These are phyloP conservation scores for Anthoptus insignis DNA, from an alignment of 2,888 invertebrate species.

Conservation along the genomic window DNA sequence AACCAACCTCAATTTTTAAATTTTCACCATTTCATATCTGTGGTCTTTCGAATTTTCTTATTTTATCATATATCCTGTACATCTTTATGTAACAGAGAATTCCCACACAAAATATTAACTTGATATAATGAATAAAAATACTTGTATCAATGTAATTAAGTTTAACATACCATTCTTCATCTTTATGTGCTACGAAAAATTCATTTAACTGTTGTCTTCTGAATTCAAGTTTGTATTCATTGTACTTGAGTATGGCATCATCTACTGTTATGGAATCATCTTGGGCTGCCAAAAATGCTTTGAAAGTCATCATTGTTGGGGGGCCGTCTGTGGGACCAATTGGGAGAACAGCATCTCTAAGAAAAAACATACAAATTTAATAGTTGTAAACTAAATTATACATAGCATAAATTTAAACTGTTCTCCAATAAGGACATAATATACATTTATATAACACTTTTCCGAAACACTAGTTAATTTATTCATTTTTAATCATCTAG, in stretches of 20 bases:
- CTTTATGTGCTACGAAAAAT: slow-evolving; percentile 99
- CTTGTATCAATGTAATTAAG: slow-evolving; percentile 25
- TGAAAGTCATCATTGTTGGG: slow-evolving; percentile 98
- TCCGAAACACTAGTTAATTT: no score
- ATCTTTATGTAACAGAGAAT: background rate
- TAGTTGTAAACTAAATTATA: background rate
- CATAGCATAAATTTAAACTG: no score
- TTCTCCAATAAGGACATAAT: no score
- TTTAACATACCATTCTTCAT: slow-evolving; percentile 98
- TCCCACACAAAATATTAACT: background rate
- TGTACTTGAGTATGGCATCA: slow-evolving; percentile 98
- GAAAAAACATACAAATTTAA: slow-evolving; percentile 6
- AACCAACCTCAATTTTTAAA: no score
- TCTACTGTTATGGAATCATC: slow-evolving; percentile 99
- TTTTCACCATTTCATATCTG: no score
- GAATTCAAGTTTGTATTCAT: slow-evolving; percentile 99
- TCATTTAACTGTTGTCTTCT: slow-evolving; percentile 98
- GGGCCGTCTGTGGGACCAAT: slow-evolving; percentile 90
- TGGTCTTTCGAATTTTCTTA: no score
- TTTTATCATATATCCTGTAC: no score
- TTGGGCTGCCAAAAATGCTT: slow-evolving; percentile 98
- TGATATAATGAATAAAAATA: no score
- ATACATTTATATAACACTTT: no score
- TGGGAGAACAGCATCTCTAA: slow-evolving; percentile 84
- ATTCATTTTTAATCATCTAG: no score